Base-by-base conservation (phyloP, 2,888 invertebrate species). In the Zeuzera pyrina region DNA sequence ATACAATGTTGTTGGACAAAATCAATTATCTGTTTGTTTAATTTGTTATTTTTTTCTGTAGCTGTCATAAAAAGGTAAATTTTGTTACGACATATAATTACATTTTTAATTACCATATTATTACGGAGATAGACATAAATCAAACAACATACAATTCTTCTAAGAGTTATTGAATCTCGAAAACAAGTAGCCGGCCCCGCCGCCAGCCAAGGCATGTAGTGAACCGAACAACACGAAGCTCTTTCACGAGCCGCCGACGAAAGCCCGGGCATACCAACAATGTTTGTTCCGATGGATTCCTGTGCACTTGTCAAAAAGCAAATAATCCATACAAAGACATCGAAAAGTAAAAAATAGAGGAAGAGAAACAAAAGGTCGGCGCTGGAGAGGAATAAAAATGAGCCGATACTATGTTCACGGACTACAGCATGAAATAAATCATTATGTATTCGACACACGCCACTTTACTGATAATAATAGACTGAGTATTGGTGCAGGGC, bases 271-370 rank as follows among this genome's bases (percentile, higher is more conserved):
- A 66, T 59, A 59, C 66, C 67, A 52, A 40, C 56, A 53, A 61
- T 70, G 59, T 73, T 76, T 73, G 71, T 67, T 59, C 60, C 63
- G 47, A 52, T 52, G 63, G 58, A 73, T 71, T 65, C 71, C 66
- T 43, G 42, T 49, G 62, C 72, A 74, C 76, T 72, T 72, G 76
- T 72, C 73, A 63, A 62, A 77, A 65, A 74, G 66, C 71, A 79
- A 79, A 79, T 63, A 77, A 61, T 59, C 62, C 49, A 53, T 57
- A 71, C 73, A 73, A 73, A 67, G 71, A 64, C 47, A 47, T 54
- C 43, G 56, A 48, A 59, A 57, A 57, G 55, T 62, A 59, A 65
- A 71, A 62, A 66, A 62, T 56, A 58, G 45, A 57, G 57, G 58
- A 59, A 61, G 63, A 65, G 68, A 67, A 71, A 74, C 69, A 74